Evolutionary conservation across 2,888 invertebrate genomes (phyloP), one percentile per base, ranked within the genome.

Genomic region (Geotrupes spiniger): DNA sequence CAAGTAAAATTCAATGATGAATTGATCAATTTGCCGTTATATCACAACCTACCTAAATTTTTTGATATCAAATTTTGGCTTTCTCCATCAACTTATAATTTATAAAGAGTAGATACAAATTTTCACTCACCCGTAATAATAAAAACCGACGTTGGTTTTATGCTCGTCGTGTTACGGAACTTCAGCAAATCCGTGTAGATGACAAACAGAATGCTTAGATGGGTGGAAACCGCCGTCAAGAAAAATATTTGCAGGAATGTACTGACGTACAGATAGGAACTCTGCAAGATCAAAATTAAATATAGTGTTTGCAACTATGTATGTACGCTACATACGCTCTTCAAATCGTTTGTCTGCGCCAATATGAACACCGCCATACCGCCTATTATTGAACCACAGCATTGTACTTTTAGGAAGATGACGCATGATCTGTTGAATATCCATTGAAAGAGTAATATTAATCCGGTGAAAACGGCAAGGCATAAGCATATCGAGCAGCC

Each of bases 141-240:
- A 16, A 81, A 84, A 0, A 85, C 79, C 0, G 85, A 81, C 1
- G 83, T 82, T 28, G 79, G 79, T 33, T 80, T 80, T 57, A 78
- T 69, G 45, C 82, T 80, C 41, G 65, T 63, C 10, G 72, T 65
- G 54, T 72, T 74, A 2, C 76, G 74, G 38, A 80, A 70, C 29
- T 82, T 77, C 3, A 84, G 81, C 36, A 85, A 71, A 64, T 86
- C 85, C 0, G 84, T 82, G 58, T 85, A 85, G 55, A 86, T 77
- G 49, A 86, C 76, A 40, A 87, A 71, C 15, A 85, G 79, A 63
- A 83, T 83, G 21, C 85, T 85, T 51, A 86, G 78, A 54, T 86
- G 80, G 14, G 85, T 83, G 4, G 85, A 85, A 67, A 84, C 78
- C 0, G 81, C 83, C n/a, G 83, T 73, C 66, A 85, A 77, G 65